These are phyloP conservation scores for Rhabdomys pumilio DNA, from an alignment of 2,797 vertebrate species.

Conservation along the genomic window DNA sequence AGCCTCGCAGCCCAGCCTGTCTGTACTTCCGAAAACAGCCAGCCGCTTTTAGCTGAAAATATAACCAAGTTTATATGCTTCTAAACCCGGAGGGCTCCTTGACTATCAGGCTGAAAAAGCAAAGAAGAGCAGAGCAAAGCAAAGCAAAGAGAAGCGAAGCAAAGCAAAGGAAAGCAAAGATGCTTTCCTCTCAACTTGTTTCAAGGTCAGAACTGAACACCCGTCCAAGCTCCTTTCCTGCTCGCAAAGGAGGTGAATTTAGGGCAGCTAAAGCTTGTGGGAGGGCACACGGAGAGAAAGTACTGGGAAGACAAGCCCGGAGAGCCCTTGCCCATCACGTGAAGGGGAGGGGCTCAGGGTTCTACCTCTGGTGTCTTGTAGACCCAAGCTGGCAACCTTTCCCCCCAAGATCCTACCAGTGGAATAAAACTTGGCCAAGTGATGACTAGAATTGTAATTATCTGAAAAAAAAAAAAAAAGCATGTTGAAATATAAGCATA, in stretches of 20 bases:
- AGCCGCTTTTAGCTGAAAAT: conserved; percentile 66
- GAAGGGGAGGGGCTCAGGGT: conserved; percentile 1
- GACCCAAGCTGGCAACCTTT: conserved; percentile 7
- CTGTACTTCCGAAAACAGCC: conserved; percentile 72
- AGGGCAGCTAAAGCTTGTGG: neutral
- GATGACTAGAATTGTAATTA: neutral
- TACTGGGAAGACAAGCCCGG: neutral
- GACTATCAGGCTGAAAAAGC: conserved; percentile 47
- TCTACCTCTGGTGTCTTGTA: neutral
- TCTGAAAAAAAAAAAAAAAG: neutral
- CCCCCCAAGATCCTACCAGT: neutral
- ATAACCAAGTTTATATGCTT: conserved; percentile 46
- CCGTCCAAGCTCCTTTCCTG: neutral
- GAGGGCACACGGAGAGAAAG: neutral
- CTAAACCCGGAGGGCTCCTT: conserved; percentile 40
- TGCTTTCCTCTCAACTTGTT: neutral
- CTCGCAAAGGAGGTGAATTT: neutral
- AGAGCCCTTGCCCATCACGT: neutral
- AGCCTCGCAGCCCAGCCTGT: conserved; percentile 60
- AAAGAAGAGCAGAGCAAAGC: neutral
- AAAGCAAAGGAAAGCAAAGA: neutral
- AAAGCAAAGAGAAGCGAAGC: neutral
- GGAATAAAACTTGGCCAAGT: conserved; percentile 22
- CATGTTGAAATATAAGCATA: conserved; percentile 61
- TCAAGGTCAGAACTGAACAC: neutral